Conservation (phyloP, 2,888 invertebrate species). For the Phaonia tiefii region DNA sequence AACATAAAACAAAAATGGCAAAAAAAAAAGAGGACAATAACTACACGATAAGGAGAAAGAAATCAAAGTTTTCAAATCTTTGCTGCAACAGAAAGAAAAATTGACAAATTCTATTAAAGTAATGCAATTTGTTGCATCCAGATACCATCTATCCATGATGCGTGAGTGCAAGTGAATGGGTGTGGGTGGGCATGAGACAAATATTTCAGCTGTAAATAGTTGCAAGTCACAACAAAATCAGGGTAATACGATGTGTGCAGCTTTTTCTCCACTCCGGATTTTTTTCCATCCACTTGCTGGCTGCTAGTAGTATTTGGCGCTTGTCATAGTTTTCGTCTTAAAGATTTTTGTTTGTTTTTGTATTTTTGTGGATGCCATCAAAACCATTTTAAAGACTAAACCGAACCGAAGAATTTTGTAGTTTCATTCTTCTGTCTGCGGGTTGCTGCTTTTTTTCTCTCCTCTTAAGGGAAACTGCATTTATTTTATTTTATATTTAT, state of each 20-base stretch:
- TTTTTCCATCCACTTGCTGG: no score
- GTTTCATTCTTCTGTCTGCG: neutral
- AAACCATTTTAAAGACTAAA: slow-evolving; percentile 31
- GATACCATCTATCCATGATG: neutral
- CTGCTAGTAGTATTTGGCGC: neutral
- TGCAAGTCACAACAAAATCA: no score
- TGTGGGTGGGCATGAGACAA: neutral
- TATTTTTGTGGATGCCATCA: slow-evolving; percentile 23
- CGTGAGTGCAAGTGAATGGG: neutral
- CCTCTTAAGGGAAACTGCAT: slow-evolving; percentile 42
- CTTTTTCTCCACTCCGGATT: no score
- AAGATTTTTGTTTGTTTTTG: neutral
- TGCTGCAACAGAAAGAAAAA: neutral
- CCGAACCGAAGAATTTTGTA: neutral
- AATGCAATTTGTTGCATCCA: slow-evolving; percentile 7
- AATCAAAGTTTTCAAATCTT: slow-evolving; percentile 11
- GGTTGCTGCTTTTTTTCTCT: slow-evolving; percentile 31
- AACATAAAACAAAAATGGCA: slow-evolving; percentile 10
- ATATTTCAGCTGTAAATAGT: no score
- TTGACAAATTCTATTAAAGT: slow-evolving; percentile 40
- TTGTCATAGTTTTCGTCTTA: neutral
- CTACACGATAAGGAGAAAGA: neutral
- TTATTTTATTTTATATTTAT: slow-evolving; percentile 44
- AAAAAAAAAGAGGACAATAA: neutral
- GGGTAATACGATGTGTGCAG: no score